phyloP scores from a whole-genome alignment of 2,113 vertebrate species.

The Oryzias celebensis region DNA sequence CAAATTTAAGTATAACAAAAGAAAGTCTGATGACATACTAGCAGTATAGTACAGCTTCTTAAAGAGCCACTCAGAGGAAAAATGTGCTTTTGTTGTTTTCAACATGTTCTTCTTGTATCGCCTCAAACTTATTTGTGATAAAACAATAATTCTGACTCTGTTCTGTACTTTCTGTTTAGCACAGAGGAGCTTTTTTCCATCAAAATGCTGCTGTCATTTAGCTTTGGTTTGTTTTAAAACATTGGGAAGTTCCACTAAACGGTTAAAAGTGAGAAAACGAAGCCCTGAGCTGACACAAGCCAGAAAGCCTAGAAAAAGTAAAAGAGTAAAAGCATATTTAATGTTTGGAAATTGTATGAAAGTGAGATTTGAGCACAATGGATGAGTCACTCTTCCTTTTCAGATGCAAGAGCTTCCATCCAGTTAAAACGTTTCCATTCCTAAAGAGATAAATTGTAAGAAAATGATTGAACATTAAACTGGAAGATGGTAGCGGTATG shows the following conservation, averaged over 20 bases:
- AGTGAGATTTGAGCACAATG: conserved; percentile 1
- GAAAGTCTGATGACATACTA: too few relatives aligned
- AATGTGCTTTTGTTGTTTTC: too few relatives aligned
- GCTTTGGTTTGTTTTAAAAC: too few relatives aligned
- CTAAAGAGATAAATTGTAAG: not conserved
- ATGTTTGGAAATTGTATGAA: conserved; percentile 1
- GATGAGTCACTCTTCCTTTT: not conserved
- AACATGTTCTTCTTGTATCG: too few relatives aligned
- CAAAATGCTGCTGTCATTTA: too few relatives aligned
- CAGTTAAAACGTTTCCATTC: not conserved
- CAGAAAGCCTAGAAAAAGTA: not conserved
- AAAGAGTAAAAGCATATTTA: not conserved
- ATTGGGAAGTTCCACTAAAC: not conserved
- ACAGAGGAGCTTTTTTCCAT: too few relatives aligned
- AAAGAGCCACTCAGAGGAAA: too few relatives aligned
- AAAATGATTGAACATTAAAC: not conserved
- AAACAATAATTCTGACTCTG: too few relatives aligned
- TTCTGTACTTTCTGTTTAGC: too few relatives aligned
- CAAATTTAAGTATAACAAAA: too few relatives aligned
- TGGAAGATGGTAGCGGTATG: not conserved
- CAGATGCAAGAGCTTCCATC: conserved; percentile 3
- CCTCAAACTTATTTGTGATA: too few relatives aligned
- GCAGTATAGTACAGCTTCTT: too few relatives aligned
- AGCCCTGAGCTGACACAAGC: not conserved
- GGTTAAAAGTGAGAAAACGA: not conserved